Conservation (phyloP, 2,888 invertebrate genomes). For the Subacronicta megacephala region DNA sequence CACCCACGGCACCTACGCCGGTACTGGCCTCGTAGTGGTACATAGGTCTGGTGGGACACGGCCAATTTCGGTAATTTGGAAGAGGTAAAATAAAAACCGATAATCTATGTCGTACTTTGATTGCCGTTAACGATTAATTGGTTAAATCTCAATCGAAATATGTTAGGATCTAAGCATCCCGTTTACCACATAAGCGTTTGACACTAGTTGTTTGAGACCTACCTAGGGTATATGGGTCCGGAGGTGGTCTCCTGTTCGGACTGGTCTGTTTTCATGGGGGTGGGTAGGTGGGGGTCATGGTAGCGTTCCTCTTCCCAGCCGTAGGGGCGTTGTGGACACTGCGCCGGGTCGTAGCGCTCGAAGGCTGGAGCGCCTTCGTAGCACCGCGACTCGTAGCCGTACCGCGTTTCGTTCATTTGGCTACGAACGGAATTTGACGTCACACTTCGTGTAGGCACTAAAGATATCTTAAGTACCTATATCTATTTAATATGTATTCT, state of each 20-base stretch:
- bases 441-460: slow-evolving; percentile 13
- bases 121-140: slow-evolving; percentile 33
- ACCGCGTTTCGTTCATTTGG: slow-evolving; percentile 91
- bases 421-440: slow-evolving; percentile 62
- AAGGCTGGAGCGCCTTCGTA: slow-evolving; percentile 88
- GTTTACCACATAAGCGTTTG: slow-evolving; percentile 82
- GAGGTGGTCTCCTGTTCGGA: slow-evolving; percentile 91
- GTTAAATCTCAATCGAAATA: slow-evolving; percentile 34
- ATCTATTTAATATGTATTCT: too few relatives aligned
- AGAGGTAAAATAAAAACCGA: slow-evolving; percentile 43
- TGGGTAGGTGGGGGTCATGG: slow-evolving; percentile 89
- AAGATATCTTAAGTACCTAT: neutral
- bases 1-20: slow-evolving; percentile 89
- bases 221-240: slow-evolving; percentile 94
- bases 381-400: slow-evolving; percentile 86
- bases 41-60: slow-evolving; percentile 91
- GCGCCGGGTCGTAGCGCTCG: slow-evolving; percentile 87
- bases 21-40: slow-evolving; percentile 93
- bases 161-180: slow-evolving; percentile 67
- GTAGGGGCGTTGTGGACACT: slow-evolving; percentile 86
- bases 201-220: slow-evolving; percentile 60
- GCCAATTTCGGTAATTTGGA: slow-evolving; percentile 49
- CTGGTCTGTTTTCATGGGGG: slow-evolving; percentile 92
- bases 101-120: slow-evolving; percentile 33
- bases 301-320: slow-evolving; percentile 90